Percentiles rank a stretch among this genome's conserved stretches.
phyloP scores from a whole-genome alignment of 2,113 vertebrate species.

The Chitala chitala region DNA sequence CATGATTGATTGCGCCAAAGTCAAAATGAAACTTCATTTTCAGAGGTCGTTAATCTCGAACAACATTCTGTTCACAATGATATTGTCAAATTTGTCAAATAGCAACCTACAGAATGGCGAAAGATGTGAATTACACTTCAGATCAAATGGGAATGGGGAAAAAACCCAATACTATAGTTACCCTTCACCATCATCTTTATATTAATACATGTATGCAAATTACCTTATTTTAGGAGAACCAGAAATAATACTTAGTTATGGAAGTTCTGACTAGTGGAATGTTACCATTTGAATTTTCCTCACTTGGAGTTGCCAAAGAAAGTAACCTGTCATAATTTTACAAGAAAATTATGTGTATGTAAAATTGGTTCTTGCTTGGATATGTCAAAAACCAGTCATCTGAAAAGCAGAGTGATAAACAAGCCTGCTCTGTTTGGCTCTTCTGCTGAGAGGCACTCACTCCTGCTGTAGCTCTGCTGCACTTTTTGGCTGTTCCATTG shows the following conservation, averaged over 20 bases:
- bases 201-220: too few species aligned
- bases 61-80: constrained; percentile 9
- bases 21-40: background rate
- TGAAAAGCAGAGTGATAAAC: background rate
- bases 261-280: background rate
- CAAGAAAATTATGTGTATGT: constrained; percentile 5
- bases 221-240: background rate
- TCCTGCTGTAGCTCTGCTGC: too few species aligned
- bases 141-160: too few species aligned
- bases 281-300: background rate
- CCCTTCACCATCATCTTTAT: too few species aligned
- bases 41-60: too few species aligned
- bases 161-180: too few species aligned
- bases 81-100: constrained; percentile 8
- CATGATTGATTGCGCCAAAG: constrained; percentile 16
- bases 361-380: background rate
- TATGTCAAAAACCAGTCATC: background rate
- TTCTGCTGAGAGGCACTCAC: too few species aligned
- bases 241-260: background rate
- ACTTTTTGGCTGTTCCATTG: too few species aligned
- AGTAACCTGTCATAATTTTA: background rate
- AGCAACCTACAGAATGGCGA: background rate
- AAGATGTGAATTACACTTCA: too few species aligned
- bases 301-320: background rate
- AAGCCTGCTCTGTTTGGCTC: background rate